These are phyloP conservation scores for Cabera pusaria DNA, from an alignment of 2,888 invertebrate species.

Conservation along the genomic window DNA sequence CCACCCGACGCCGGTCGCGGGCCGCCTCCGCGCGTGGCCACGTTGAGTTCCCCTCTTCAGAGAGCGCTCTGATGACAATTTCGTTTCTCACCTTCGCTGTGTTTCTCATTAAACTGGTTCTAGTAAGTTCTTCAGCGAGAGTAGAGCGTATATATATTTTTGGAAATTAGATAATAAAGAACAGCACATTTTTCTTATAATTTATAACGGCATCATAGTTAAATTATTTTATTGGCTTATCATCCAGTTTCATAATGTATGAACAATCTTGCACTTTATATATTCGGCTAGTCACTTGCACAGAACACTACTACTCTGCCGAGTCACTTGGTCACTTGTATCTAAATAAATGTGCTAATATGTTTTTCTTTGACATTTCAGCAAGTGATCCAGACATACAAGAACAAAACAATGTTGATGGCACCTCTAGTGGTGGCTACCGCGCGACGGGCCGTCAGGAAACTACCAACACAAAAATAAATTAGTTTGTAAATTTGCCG, in stretches of 20 bases:
- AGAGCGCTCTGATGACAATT: constrained; percentile 91
- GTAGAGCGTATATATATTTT: too few relatives aligned
- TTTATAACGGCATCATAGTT: too few relatives aligned
- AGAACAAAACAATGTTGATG: constrained; percentile 82
- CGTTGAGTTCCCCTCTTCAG: constrained; percentile 90
- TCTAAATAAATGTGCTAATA: neutral
- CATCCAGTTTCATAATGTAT: too few relatives aligned
- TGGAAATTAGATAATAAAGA: too few relatives aligned
- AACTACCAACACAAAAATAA: too few relatives aligned
- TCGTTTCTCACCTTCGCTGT: constrained; percentile 94
- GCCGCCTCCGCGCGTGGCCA: constrained; percentile 72
- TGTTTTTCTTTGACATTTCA: constrained; percentile 57
- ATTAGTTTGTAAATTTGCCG: too few relatives aligned
- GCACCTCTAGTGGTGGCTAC: constrained; percentile 72
- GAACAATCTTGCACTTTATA: too few relatives aligned
- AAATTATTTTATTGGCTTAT: too few relatives aligned
- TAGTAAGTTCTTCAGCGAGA: constrained; percentile 86
- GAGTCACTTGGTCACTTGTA: too few relatives aligned
- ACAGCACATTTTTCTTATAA: too few relatives aligned
- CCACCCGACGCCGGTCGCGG: constrained; percentile 35
- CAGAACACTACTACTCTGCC: too few relatives aligned
- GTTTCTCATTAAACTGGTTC: constrained; percentile 91
- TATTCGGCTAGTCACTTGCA: too few relatives aligned
- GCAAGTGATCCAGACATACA: constrained; percentile 87
- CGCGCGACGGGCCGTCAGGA: constrained; percentile 39